Evolutionary conservation across 2,113 vertebrate genomes (phyloP).

Genomic region (Ophthalmotilapia sp.): DNA sequence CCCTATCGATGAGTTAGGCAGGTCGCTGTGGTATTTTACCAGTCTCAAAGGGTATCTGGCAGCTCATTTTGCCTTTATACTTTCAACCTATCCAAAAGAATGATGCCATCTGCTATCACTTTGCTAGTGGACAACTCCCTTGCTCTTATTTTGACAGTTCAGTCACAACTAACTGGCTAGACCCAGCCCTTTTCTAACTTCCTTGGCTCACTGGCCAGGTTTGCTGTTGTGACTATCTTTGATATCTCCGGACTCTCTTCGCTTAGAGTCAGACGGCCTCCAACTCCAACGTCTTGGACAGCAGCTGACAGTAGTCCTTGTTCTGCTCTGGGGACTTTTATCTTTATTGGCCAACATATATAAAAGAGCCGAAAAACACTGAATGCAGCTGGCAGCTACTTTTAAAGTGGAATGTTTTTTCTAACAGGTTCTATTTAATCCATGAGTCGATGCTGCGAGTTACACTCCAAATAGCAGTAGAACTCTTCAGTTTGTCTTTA

Average conservation of each 20-base stretch:
- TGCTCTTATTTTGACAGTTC: neutral
- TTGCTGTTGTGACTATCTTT: neutral
- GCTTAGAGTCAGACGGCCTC: neutral
- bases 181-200: neutral
- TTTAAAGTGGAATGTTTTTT: neutral
- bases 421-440: neutral
- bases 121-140: neutral
- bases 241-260: neutral
- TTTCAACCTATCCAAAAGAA: neutral
- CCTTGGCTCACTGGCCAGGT: neutral
- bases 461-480: neutral
- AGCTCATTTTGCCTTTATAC: neutral
- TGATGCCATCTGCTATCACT: neutral
- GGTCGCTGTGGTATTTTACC: neutral
- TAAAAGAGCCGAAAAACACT: neutral
- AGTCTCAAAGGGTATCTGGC: neutral
- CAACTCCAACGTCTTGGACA: neutral
- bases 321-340: neutral
- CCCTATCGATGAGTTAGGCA: neutral
- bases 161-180: neutral
- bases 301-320: neutral
- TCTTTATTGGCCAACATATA: neutral
- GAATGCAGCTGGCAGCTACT: neutral
- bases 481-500: neutral
- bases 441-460: neutral